A percentile compares a stretch with the other conserved stretches of the same genome.
These are phyloP conservation scores for Onychomys torridus DNA, from an alignment of 2,797 vertebrate genomes.

Conservation along the genomic window DNA sequence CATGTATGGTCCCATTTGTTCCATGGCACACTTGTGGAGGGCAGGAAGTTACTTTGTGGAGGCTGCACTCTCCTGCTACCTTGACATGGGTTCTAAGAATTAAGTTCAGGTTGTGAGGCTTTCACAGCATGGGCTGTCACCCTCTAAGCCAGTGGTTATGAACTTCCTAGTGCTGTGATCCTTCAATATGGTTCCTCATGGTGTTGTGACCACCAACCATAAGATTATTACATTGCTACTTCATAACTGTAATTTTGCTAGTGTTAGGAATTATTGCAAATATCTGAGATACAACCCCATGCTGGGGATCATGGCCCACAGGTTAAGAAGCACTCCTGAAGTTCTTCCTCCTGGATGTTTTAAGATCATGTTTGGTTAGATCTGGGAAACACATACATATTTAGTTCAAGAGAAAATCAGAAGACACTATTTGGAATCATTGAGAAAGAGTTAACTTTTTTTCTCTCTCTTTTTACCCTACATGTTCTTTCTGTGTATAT, in stretches of 20 bases:
- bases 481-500: neutral
- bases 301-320: neutral
- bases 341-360: neutral
- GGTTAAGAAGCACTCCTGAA: neutral
- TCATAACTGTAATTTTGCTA: neutral
- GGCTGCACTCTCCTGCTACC: neutral
- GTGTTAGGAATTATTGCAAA: neutral
- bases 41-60: neutral
- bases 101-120: neutral
- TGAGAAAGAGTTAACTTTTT: no score
- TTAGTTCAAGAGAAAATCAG: neutral
- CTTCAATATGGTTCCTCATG: neutral
- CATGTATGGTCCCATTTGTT: neutral
- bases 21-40: neutral
- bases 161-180: no score
- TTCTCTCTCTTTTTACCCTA: neutral
- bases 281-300: no score
- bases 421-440: neutral
- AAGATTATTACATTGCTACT: neutral
- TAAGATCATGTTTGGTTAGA: neutral
- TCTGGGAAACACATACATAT: neutral
- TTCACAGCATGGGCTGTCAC: neutral
- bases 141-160: neutral
- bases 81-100: neutral
- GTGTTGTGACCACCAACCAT: neutral